Base-by-base conservation (phyloP, 1,140 invertebrate genomes). In the Scaptomyza montana region DNA sequence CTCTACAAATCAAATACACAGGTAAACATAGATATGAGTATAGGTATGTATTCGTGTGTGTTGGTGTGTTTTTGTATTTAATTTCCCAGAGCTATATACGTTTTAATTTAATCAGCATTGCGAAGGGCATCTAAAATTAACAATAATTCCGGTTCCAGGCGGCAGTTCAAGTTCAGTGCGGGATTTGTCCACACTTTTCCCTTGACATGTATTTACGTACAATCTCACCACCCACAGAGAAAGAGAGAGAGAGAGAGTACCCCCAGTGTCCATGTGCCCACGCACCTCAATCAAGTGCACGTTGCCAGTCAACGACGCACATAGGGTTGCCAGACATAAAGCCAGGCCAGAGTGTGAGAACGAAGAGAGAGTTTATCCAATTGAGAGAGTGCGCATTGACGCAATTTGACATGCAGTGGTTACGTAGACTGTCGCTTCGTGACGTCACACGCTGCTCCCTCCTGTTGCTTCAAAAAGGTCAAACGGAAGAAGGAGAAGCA, bases 391-490 rank as follows among this genome's bases (percentile, higher is more conserved):
- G 66, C 71, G 69, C 74, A 81, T 78, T 85, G 78, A 85, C 80
- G 81, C 45, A 86, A 66, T 54, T 79, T 72, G 43, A 45, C 50
- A 43, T 41, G 28, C 49, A 47, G 39, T 41, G 6, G 68, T 86
- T 80, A 86, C 78, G 80, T 78, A 69, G 70, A 57, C n/a, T 43
- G 55, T 47, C 49, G 54, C 49, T 57, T 9, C 21, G 65, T 86
- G 82, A 86, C 82, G 82, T 86, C 82, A 87, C 84, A 53, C 46
- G 67, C 54, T 46, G 54, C 43, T 66, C 33, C 33, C 67, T 86
- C 81, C 82, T 86, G 82, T 86, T 86, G 82, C 82, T 68, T 72
- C 54, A 63, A 70, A 82, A 77, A 77, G 80, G 80, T 82, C 76
- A 82, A 43, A 53, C 28, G 33, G 47, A 50, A 61, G 30, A 68